Evolutionary conservation across 2,888 invertebrate genomes (phyloP).

Genomic region (Geophilus truncorum): DNA sequence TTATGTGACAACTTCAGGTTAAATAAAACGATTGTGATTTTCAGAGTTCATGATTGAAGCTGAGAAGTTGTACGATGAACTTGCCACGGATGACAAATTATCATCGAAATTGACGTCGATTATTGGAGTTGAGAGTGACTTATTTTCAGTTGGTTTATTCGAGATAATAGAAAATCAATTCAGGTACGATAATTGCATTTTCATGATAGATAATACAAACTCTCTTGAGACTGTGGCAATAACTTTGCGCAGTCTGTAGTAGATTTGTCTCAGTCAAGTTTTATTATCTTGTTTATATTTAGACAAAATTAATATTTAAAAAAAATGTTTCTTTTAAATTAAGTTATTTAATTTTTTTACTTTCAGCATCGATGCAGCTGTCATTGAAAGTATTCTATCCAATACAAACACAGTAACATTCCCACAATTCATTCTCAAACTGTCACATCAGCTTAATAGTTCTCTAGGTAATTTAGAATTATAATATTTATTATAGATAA

Average conservation of each 20-base stretch:
- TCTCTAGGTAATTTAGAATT: neutral
- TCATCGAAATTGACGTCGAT: neutral
- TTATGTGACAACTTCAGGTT: neutral
- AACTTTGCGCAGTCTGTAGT: no score
- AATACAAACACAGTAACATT: neutral
- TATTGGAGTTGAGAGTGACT: neutral
- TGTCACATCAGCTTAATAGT: neutral
- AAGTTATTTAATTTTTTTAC: neutral
- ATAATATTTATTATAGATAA: no score
- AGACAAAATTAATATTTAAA: no score
- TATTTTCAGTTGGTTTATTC: neutral
- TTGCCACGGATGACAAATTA: neutral
- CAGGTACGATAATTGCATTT: neutral
- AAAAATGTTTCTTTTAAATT: no score
- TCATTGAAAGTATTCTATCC: neutral
- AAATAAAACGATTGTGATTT: neutral
- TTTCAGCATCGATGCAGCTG: neutral
- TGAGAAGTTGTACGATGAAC: neutral
- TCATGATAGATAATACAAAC: no score
- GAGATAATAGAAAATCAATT: neutral
- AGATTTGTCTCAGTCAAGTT: no score
- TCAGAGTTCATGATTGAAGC: neutral
- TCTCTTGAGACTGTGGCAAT: no score
- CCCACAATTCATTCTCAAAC: neutral
- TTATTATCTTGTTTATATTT: no score